Evolutionary conservation across 2,113 vertebrate species (phyloP).

Genomic region (Rattus rattus): DNA sequence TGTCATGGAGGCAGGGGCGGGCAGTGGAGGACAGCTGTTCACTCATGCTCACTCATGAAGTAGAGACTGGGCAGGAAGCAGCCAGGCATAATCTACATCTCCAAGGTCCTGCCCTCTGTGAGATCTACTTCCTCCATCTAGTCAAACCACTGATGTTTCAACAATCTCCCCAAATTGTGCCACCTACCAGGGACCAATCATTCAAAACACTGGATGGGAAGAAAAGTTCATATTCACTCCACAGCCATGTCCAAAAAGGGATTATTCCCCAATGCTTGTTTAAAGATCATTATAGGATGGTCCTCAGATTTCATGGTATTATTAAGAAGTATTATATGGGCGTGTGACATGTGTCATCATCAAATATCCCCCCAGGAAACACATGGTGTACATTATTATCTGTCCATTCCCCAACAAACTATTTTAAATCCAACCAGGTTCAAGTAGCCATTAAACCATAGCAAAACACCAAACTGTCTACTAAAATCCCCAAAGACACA

Average conservation of each 20-base stretch:
- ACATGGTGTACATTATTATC: background rate
- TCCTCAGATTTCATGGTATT: background rate
- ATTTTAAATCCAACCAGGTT: conserved; percentile 7
- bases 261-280: background rate
- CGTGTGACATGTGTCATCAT: background rate
- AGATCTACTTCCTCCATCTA: background rate
- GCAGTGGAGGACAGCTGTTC: background rate
- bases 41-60: background rate
- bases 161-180: background rate
- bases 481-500: background rate
- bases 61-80: background rate
- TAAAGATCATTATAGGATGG: background rate
- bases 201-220: background rate
- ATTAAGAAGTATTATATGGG: too few species aligned
- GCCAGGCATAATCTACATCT: too few species aligned
- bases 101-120: background rate
- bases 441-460: background rate
- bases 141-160: background rate
- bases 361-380: background rate
- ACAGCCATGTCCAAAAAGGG: background rate
- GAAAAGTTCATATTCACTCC: background rate
- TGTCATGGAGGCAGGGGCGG: background rate
- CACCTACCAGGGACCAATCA: background rate
- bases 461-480: background rate
- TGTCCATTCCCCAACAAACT: background rate